Conservation (phyloP, 2,113 vertebrate species). For the Notothenia rossii region DNA sequence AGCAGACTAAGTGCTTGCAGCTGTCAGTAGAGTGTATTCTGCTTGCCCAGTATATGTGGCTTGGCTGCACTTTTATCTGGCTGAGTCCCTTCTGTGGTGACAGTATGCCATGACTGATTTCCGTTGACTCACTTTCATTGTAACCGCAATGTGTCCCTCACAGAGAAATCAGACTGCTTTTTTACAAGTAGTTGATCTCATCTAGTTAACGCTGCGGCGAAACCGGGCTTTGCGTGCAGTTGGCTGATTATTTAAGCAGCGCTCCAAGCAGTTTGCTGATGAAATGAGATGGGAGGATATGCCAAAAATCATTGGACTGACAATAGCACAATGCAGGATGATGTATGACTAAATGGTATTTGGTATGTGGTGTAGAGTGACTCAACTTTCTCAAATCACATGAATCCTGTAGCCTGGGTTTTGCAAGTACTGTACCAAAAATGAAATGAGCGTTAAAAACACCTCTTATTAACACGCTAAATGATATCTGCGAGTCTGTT, state of each 20-base stretch:
- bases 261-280: slow-evolving; percentile 72
- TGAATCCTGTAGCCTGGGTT: slow-evolving; percentile 17
- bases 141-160: slow-evolving; percentile 71
- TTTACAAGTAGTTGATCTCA: slow-evolving; percentile 74
- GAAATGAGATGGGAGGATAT: slow-evolving; percentile 63
- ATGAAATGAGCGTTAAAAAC: slow-evolving; percentile 40
- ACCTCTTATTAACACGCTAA: slow-evolving; percentile 39
- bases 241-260: slow-evolving; percentile 72
- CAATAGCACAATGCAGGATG: slow-evolving; percentile 55
- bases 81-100: slow-evolving; percentile 78
- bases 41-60: slow-evolving; percentile 75
- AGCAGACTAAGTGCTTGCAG: slow-evolving; percentile 77
- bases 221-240: slow-evolving; percentile 66
- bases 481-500: slow-evolving; percentile 43
- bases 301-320: slow-evolving; percentile 63
- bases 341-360: slow-evolving; percentile 64
- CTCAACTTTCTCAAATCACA: slow-evolving; percentile 43
- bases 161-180: slow-evolving; percentile 37
- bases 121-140: slow-evolving; percentile 76
- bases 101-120: slow-evolving; percentile 81
- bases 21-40: slow-evolving; percentile 77
- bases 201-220: slow-evolving; percentile 64
- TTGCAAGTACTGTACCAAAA: slow-evolving; percentile 24
- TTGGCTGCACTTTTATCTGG: slow-evolving; percentile 78
- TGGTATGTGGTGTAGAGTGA: slow-evolving; percentile 50